Evolutionary conservation across 2,888 invertebrate species (phyloP).

Genomic region (Dasysyrphus tricinctus): DNA sequence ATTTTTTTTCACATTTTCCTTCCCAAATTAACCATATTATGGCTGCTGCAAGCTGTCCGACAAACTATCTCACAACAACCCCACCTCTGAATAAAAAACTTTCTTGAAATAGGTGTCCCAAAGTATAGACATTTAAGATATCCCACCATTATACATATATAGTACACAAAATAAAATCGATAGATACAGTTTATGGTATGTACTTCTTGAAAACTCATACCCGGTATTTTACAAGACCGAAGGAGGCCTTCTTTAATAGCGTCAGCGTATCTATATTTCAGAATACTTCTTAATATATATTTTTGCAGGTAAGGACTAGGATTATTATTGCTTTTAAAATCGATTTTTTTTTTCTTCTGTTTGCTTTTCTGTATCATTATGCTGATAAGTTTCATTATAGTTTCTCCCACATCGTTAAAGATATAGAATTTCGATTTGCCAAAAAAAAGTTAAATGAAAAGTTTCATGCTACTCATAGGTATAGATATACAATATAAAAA

Average conservation of each 20-base stretch:
- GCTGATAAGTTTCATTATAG: conserved; percentile 32
- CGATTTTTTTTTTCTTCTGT: conserved; percentile 7
- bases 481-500: too few relatives aligned
- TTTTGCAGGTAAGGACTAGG: conserved; percentile 17
- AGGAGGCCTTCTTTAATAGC: conserved; percentile 12
- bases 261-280: conserved; percentile 10
- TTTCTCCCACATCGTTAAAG: not conserved
- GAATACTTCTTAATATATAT: conserved; percentile 10
- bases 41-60: conserved; percentile 41
- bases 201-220: conserved; percentile 31
- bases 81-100: not conserved
- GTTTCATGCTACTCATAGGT: too few relatives aligned
- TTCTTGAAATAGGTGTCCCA: not conserved
- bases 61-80: conserved; percentile 26
- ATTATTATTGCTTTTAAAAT: conserved; percentile 49
- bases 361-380: conserved; percentile 22
- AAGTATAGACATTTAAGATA: conserved; percentile 1
- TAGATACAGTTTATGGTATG: conserved; percentile 19
- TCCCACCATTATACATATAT: conserved; percentile 3
- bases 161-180: conserved; percentile 45
- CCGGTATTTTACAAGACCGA: not conserved
- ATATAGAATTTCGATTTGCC: not conserved
- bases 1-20: conserved; percentile 27
- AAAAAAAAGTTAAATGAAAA: not conserved
- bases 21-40: conserved; percentile 39